Conservation (phyloP, 1,140 invertebrate species). For the Aphelenchoides avenae region DNA sequence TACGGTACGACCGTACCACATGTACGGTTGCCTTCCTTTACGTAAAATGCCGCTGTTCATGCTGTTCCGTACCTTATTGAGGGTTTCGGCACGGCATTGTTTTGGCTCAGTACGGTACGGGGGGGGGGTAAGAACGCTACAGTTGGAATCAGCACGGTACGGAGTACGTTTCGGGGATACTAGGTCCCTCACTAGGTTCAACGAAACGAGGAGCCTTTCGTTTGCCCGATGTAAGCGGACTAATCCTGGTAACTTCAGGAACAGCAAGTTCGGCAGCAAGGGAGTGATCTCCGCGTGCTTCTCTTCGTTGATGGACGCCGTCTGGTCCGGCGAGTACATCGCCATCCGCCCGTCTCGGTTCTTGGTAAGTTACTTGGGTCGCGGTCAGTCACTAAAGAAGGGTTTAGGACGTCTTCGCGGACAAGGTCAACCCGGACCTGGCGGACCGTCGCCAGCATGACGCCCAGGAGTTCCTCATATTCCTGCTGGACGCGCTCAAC, state of each 20-base stretch:
- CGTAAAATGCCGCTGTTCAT: no score
- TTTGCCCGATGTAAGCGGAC: neutral
- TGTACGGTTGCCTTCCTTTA: no score
- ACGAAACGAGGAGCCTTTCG: no score
- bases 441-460: constrained; percentile 22
- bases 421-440: constrained; percentile 2
- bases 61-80: no score
- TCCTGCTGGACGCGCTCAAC: constrained; percentile 15
- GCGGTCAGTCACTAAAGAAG: no score
- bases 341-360: constrained; percentile 15
- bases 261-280: neutral
- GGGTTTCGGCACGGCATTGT: no score
- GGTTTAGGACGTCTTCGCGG: constrained; percentile 8
- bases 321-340: constrained; percentile 17
- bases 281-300: constrained; percentile 17
- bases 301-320: constrained; percentile 22
- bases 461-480: constrained; percentile 27
- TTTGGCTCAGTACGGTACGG: no score
- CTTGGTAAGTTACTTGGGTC: constrained; percentile 9
- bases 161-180: no score
- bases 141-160: no score
- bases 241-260: constrained; percentile 4
- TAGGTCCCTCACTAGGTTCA: no score
- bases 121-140: no score
- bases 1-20: no score